Evolutionary conservation across 2,797 vertebrate species (phyloP).

Genomic region (Garrulus glandarius): DNA sequence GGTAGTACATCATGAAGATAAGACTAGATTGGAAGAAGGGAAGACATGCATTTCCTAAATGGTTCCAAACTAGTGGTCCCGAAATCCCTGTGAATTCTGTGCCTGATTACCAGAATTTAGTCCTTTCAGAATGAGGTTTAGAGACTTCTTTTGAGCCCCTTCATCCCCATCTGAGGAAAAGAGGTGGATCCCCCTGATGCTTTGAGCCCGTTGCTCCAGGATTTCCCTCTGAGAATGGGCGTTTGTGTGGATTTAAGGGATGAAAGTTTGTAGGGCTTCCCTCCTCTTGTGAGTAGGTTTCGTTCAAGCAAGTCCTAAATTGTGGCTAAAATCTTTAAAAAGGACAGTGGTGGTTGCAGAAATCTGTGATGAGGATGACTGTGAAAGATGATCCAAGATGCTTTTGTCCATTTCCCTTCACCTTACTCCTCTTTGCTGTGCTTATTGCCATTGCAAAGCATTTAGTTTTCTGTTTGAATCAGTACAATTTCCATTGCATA

Average conservation of each 20-base stretch:
- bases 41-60: background rate
- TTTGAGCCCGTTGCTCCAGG: background rate
- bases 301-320: background rate
- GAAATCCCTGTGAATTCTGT: background rate
- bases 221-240: rapidly evolving
- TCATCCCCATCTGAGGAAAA: background rate
- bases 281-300: background rate
- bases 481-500: background rate
- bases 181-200: background rate
- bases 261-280: background rate
- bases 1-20: background rate
- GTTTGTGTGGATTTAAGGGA: background rate
- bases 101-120: background rate
- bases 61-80: background rate
- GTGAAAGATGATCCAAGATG: background rate
- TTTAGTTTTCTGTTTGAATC: background rate
- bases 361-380: background rate
- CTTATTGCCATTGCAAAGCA: background rate
- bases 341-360: background rate
- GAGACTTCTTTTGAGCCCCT: background rate
- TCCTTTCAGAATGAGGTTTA: background rate
- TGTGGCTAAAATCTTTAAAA: background rate
- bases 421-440: background rate
- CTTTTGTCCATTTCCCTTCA: background rate
- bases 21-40: background rate